Percentiles rank a stretch among this genome's conserved stretches.
Conservation (phyloP, 2,888 invertebrate species). For the Proisotoma minuta region DNA sequence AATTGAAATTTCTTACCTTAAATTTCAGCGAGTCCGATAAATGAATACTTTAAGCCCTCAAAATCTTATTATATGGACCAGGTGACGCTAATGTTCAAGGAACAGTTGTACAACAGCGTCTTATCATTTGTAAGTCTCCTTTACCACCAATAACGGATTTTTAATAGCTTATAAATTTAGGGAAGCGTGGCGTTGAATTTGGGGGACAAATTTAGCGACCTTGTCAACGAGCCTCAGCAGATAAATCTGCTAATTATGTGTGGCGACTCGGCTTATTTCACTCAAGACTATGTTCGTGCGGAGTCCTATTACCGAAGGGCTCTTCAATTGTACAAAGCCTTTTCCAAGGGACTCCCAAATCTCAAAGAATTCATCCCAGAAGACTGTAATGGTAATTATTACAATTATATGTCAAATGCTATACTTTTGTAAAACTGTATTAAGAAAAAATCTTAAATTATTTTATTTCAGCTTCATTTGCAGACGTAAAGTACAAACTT, state of each 20-base stretch:
- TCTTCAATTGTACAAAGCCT: constrained; percentile 61
- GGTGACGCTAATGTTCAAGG: constrained; percentile 64
- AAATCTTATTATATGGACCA: constrained; percentile 56
- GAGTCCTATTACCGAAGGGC: constrained; percentile 64
- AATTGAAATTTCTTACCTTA: not conserved
- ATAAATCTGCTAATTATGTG: constrained; percentile 66
- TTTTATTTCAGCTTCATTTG: constrained; percentile 6
- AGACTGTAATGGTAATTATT: constrained; percentile 49
- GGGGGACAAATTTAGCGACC: constrained; percentile 63
- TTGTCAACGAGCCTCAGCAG: constrained; percentile 59
- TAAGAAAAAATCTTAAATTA: not conserved
- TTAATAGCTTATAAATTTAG: constrained; percentile 51
- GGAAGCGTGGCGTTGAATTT: constrained; percentile 62
- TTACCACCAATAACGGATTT: too few relatives aligned
- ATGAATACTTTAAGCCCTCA: constrained; percentile 30
- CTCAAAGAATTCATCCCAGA: constrained; percentile 58
- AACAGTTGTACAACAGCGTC: constrained; percentile 67
- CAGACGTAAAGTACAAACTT: constrained; percentile 67
- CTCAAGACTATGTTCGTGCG: constrained; percentile 64
- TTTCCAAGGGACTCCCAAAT: constrained; percentile 50
- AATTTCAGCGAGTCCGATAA: constrained; percentile 20
- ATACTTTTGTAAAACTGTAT: not conserved
- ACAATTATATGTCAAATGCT: constrained; percentile 1
- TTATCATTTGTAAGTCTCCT: constrained; percentile 64
- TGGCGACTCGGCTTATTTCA: constrained; percentile 65